These are phyloP conservation scores for Drosophila novamexicana DNA, from an alignment of 1,140 invertebrate species.

Conservation along the genomic window DNA sequence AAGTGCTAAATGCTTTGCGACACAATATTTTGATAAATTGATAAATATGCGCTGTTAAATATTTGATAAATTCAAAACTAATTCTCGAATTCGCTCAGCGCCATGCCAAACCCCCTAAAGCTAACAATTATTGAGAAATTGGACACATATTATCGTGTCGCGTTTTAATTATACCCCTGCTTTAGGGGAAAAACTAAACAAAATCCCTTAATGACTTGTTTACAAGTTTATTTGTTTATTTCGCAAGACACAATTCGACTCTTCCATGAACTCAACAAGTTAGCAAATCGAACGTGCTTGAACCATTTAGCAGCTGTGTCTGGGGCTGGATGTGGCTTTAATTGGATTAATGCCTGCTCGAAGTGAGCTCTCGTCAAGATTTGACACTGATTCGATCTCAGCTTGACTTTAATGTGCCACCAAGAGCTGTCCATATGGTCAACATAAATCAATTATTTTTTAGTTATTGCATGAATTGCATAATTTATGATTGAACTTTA, in stretches of 20 bases:
- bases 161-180: slow-evolving; percentile 29
- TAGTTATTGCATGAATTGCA: too few relatives aligned
- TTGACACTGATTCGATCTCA: too few relatives aligned
- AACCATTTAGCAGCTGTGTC: slow-evolving; percentile 35
- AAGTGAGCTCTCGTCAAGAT: too few relatives aligned
- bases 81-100: not conserved
- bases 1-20: slow-evolving; percentile 29
- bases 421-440: too few relatives aligned
- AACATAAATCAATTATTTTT: too few relatives aligned
- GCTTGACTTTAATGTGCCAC: too few relatives aligned
- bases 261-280: slow-evolving; percentile 34
- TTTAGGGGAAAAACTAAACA: not conserved
- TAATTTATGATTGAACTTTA: too few relatives aligned
- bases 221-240: not conserved
- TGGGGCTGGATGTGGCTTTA: too few relatives aligned
- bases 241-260: slow-evolving; percentile 1
- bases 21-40: slow-evolving; percentile 20
- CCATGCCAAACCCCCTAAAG: slow-evolving; percentile 19
- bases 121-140: not conserved
- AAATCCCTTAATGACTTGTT: not conserved
- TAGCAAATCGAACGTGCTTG: slow-evolving; percentile 31
- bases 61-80: not conserved
- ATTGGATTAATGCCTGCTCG: not conserved
- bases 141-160: not conserved
- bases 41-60: slow-evolving; percentile 1